These are phyloP conservation scores for Eleginops maclovinus DNA, from an alignment of 2,113 vertebrate species.

Conservation along the genomic window DNA sequence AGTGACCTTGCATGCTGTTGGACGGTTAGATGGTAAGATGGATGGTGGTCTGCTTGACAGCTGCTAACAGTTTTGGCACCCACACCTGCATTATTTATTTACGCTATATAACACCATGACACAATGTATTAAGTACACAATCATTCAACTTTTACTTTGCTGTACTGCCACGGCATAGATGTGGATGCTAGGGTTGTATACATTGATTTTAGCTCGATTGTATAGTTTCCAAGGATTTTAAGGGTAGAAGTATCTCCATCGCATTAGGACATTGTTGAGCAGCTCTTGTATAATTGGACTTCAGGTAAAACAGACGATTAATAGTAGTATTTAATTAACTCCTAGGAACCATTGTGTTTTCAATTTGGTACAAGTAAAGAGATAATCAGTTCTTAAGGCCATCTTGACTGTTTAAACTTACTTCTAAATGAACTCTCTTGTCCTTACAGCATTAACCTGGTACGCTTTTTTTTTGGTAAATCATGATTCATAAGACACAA, in stretches of 20 bases:
- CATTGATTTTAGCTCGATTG: not conserved
- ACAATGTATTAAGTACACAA: not conserved
- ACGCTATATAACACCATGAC: conserved; percentile 13
- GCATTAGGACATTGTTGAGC: not conserved
- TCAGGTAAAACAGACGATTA: not conserved
- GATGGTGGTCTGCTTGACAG: conserved; percentile 12
- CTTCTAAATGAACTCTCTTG: not conserved
- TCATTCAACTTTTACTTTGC: not conserved
- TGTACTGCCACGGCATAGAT: not conserved
- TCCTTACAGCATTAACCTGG: too few species aligned
- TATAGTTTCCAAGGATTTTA: not conserved
- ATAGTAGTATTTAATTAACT: not conserved
- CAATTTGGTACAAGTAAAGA: not conserved
- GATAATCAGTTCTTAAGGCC: not conserved
- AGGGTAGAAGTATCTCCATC: not conserved
- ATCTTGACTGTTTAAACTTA: not conserved
- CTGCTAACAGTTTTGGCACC: not conserved
- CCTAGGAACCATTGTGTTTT: not conserved
- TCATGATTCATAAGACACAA: not conserved
- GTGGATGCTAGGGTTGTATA: not conserved
- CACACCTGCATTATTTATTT: conserved; percentile 14
- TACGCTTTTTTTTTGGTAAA: too few species aligned
- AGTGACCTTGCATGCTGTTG: conserved; percentile 25
- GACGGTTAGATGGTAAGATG: conserved; percentile 1
- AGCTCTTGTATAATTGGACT: not conserved